Percentiles rank a stretch among this genome's conserved stretches.
phyloP scores from a whole-genome alignment of 2,888 invertebrate species.

The Litoditis marina region DNA sequence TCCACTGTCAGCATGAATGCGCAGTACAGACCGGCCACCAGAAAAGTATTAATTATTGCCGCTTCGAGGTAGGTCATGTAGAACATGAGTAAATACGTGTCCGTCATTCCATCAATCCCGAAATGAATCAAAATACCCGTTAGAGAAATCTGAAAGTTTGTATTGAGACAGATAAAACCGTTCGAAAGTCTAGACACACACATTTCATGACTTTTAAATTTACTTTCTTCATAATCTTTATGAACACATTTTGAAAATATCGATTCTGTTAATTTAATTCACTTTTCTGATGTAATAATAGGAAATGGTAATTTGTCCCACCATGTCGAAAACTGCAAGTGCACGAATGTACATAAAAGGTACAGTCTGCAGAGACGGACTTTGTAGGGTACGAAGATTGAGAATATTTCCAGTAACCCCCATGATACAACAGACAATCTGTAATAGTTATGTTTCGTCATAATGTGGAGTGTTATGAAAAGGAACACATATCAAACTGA shows the following conservation, averaged over 20 bases:
- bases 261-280: no score
- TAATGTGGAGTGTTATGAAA: no score
- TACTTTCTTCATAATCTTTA: no score
- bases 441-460: no score
- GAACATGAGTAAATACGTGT: slow-evolving; percentile 61
- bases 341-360: slow-evolving; percentile 77
- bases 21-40: slow-evolving; percentile 57
- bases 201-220: no score
- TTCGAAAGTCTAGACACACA: no score
- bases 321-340: slow-evolving; percentile 76
- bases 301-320: no score
- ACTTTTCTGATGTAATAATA: no score
- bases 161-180: background rate
- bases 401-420: slow-evolving; percentile 74
- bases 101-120: slow-evolving; percentile 16
- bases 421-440: slow-evolving; percentile 49
- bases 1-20: slow-evolving; percentile 59
- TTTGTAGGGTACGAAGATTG: slow-evolving; percentile 76
- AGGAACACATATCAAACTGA: background rate
- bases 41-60: slow-evolving; percentile 73
- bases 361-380: slow-evolving; percentile 76
- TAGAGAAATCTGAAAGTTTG: slow-evolving; percentile 8
- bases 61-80: slow-evolving; percentile 74
- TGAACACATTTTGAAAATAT: no score
- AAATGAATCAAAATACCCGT: slow-evolving; percentile 22